Base-by-base conservation (phyloP, 2,113 vertebrate species). In the Rissa tridactyla region DNA sequence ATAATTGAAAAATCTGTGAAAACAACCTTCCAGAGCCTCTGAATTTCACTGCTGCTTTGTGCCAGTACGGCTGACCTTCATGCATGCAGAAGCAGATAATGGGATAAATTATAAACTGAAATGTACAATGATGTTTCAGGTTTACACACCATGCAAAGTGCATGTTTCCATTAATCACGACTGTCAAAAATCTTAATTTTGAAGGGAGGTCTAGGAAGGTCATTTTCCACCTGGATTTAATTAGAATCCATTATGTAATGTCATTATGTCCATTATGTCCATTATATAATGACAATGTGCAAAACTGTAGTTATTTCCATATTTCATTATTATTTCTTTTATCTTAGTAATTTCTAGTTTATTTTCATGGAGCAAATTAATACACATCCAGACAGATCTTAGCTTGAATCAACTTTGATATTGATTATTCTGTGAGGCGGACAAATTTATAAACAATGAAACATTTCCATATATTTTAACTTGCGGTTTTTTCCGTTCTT, bases 211-310 rank as follows among this genome's bases (percentile, higher is more conserved):
- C 93, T 88, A 83, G 58, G 51, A 95, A 95, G 97, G 96, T 97
- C 96, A 94, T 94, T 97, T 96, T 97, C 78, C 94, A 88, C 91
- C 94, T 96, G 90, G 89, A 95, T 88, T 87, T 98, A 93, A 97
- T 97, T 96, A 94, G 93, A 95, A 90, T 94, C 91, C 81, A 94
- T 94, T 97, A 95, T 94, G 93, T 97, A 94, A 96, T 95, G 87
- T 90, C 94, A 82, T 95, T 96, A 82, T 92, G 88, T 95, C 91
- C 82, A 94, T 97, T 96, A 93, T 95, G 90, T 76, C 84, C 81
- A 77, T 97, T 97, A 91, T 73, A 80, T 87, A 90, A 94, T 86
- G 86, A 84, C 68, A 80, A 15, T 49, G 58, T 84, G 64, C n/a
- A 46, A 73, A 75, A 82, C 77, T 36, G 6, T 66, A 75, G 78